phyloP scores from a whole-genome alignment of 2,113 vertebrate genomes.

The Campylorhamphus procurvoides region DNA sequence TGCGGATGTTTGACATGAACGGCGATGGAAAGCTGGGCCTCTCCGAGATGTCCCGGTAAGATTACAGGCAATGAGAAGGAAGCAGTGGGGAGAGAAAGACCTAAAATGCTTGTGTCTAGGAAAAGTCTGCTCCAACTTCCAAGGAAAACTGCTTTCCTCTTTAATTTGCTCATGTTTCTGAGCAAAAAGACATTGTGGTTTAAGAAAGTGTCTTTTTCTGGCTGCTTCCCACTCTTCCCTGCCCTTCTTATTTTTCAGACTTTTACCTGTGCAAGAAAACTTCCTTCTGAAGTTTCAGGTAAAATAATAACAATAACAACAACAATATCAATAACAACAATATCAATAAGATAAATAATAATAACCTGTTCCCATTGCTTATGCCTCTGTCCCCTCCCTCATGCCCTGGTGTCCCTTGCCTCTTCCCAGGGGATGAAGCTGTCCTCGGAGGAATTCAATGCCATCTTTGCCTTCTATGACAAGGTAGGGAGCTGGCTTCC shows the following conservation, averaged over 20 bases:
- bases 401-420: neutral
- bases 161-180: neutral
- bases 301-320: neutral
- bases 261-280: conserved; percentile 96
- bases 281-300: conserved; percentile 98
- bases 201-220: neutral
- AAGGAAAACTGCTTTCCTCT: neutral
- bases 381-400: neutral
- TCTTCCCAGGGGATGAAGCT: conserved; percentile 87
- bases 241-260: conserved; percentile 72
- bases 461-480: conserved; percentile 92
- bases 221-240: rapidly evolving
- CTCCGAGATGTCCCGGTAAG: conserved; percentile 95
- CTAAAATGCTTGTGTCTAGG: neutral
- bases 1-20: conserved; percentile 93
- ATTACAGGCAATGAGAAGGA: rapidly evolving
- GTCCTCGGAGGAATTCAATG: conserved; percentile 89
- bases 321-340: neutral
- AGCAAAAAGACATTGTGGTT: neutral
- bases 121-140: neutral
- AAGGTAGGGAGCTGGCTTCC: conserved; percentile 76
- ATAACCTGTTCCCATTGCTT: neutral
- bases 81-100: neutral
- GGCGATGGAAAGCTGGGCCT: conserved; percentile 94
- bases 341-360: neutral